Base-by-base conservation (phyloP, 1,140 invertebrate genomes). In the Centruroides vittatus region DNA sequence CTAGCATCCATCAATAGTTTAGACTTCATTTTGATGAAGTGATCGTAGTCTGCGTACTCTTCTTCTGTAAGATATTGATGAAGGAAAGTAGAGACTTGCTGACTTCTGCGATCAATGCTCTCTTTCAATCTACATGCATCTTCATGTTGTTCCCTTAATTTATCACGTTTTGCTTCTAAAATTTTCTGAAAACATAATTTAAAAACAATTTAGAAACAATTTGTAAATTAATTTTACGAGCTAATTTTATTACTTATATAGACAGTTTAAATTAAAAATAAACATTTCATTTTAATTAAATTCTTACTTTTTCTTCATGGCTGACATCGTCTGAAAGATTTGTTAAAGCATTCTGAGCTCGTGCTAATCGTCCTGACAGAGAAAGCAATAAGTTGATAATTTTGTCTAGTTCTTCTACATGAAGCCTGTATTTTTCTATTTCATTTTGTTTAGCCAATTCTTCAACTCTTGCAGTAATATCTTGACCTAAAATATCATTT, bases 21-120 rank as follows among this genome's bases (percentile, higher is more conserved):
- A n/a, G 86, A 86, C 78, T 92, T 93, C 86, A 90, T 91, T 69
- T 86, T 87, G 67, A 92, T 86, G 72, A 89, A 93, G 71, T 90
- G 86, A 67, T 88, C 84, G 70, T 90, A 93, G 68, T 92, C 87
- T 35, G 83, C 82, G 71, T 83, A 87, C 68, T 90, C 83, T 56
- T 86, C 83, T 12, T 81, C 78, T 61, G 79, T 80, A 59, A 93
- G 77, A 73, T 87, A 86, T 71, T 87, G 84, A 58, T 80, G 78
- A 52, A 93, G 76, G 60, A 89, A 82, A 46, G 79, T 79, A 7
- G 84, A 82, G 10, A 93, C 84, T 70, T 80, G 83, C n/a, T 80
- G 74, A 67, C 86, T 86, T 35, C 89, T 80, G 55, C 83, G 80
- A 71, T 93, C 88, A 63, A 93, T 91, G 71, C 86, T 86, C 59